phyloP scores from a whole-genome alignment of 2,888 invertebrate species.

The Athrips mouffetella region DNA sequence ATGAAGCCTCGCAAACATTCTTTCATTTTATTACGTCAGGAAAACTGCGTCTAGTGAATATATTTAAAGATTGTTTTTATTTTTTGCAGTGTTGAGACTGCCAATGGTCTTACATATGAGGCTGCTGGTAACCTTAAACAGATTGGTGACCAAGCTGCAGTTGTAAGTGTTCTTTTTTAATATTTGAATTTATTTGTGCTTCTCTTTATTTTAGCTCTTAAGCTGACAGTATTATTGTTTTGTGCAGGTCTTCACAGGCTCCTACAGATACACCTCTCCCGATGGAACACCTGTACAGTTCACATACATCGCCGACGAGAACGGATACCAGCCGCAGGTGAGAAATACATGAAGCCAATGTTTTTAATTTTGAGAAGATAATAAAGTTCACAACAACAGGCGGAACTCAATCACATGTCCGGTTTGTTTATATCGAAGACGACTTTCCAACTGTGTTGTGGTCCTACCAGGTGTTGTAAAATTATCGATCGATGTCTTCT shows the following conservation, averaged over 20 bases:
- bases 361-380: too few species aligned
- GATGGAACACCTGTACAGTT: slow-evolving; percentile 78
- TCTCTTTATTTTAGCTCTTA: background rate
- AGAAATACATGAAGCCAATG: background rate
- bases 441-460: too few species aligned
- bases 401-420: too few species aligned
- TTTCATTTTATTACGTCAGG: too few species aligned
- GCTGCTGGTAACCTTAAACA: slow-evolving; percentile 68
- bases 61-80: background rate
- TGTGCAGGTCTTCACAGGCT: slow-evolving; percentile 61
- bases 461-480: too few species aligned
- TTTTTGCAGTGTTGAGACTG: slow-evolving; percentile 73
- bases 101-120: slow-evolving; percentile 75
- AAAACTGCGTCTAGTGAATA: too few species aligned
- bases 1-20: too few species aligned
- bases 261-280: slow-evolving; percentile 69
- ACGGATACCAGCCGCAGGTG: slow-evolving; percentile 81
- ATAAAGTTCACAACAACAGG: too few species aligned
- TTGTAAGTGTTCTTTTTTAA: slow-evolving; percentile 38
- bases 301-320: slow-evolving; percentile 81
- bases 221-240: background rate
- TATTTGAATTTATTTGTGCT: background rate
- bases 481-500: background rate
- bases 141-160: slow-evolving; percentile 43
- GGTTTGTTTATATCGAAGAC: too few species aligned